Conservation (phyloP, 2,797 vertebrate species). For the Mormyrus proboscirostris region DNA sequence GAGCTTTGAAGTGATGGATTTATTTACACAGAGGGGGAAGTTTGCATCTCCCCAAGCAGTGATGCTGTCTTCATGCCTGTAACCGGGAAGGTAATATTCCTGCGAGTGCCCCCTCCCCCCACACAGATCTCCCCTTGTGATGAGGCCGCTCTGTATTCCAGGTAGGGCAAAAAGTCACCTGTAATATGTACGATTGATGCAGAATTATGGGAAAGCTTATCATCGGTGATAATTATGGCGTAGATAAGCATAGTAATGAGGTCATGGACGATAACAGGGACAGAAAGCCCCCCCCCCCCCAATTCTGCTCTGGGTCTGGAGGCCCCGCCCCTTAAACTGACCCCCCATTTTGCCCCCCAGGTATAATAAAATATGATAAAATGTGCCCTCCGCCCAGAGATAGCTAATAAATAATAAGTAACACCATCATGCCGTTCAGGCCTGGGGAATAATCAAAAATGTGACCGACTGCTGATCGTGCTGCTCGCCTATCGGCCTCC, state of each 20-base stretch:
- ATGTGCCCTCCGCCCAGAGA: background rate
- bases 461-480: background rate
- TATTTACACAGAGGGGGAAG: background rate
- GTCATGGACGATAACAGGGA: background rate
- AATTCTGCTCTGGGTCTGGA: background rate
- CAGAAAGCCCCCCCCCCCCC: background rate
- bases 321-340: background rate
- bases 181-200: background rate
- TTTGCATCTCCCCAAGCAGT: background rate
- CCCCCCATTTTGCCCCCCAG: background rate
- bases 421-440: background rate
- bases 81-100: background rate
- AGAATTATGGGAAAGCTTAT: background rate
- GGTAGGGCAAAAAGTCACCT: background rate
- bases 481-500: background rate
- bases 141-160: background rate
- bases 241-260: background rate
- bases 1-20: background rate
- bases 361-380: background rate
- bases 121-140: background rate
- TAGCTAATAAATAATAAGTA: slow-evolving; percentile 14
- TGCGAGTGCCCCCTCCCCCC: background rate
- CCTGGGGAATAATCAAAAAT: background rate
- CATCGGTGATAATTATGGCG: background rate
- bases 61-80: background rate